Evolutionary conservation across 2,797 vertebrate species (phyloP).

Genomic region (Potorous gilbertii): DNA sequence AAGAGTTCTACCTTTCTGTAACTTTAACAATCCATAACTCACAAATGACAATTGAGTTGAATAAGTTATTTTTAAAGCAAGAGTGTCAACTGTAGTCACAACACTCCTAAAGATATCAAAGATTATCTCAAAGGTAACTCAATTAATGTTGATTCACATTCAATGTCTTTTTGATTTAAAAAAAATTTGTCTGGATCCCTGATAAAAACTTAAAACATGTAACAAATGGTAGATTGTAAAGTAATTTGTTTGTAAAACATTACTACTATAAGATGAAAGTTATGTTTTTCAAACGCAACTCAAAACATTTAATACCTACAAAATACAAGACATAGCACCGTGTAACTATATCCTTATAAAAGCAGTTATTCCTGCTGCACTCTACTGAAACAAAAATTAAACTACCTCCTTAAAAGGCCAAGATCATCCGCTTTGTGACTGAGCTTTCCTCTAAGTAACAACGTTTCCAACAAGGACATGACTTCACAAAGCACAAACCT

Average conservation of each 20-base stretch:
- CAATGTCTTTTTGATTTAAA: conserved; percentile 40
- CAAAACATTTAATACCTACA: conserved; percentile 4
- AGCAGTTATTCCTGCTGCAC: conserved; percentile 23
- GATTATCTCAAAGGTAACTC: neutral
- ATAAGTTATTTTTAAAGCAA: conserved; percentile 3
- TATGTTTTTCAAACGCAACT: conserved; percentile 31
- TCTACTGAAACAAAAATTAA: neutral
- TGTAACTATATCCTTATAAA: neutral
- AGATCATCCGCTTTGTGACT: conserved; percentile 17
- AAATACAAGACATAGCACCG: neutral
- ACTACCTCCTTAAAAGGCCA: neutral
- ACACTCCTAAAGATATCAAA: conserved; percentile 41
- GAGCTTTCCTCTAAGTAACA: conserved; percentile 46
- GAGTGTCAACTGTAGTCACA: conserved; percentile 1
- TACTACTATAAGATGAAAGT: neutral
- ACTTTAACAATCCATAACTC: conserved; percentile 15
- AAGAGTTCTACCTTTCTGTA: conserved; percentile 38
- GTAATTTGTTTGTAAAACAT: conserved; percentile 52
- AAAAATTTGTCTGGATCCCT: neutral
- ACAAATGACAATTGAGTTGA: conserved; percentile 20
- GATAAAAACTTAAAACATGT: conserved; percentile 15
- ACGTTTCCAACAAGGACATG: conserved; percentile 10
- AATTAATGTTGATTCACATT: conserved; percentile 20
- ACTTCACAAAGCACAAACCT: conserved; percentile 79
- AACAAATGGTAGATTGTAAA: conserved; percentile 42